Evolutionary conservation across 1,140 invertebrate genomes (phyloP), one percentile per base, ranked within the genome.

Genomic region (Tigriopus japonicus): DNA sequence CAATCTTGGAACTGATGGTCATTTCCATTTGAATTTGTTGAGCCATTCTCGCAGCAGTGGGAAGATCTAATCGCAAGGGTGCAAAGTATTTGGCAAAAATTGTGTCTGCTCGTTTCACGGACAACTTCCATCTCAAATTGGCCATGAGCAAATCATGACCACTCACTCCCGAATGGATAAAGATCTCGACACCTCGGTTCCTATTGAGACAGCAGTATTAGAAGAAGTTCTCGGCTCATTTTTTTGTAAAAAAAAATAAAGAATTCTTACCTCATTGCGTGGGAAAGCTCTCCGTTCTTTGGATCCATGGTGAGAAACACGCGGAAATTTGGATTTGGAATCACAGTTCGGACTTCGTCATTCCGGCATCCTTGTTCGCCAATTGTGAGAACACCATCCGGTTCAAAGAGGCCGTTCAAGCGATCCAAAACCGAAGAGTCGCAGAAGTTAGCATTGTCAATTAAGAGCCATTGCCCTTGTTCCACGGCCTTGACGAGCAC

Each of bases 371-470:
- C 93, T 68, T 89, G 79, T 75, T 98, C 95, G n/a, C 86, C 86
- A 45, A 99, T 80, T 24, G 80, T 82, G 0, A 99, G 74, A 10
- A 82, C 80, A 1, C 96, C 96, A 66, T 85, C 82, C 0, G 88
- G 87, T 75, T 99, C 96, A 64, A 99, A 76, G 1, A 98, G 75
- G 15, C 85, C 85, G 77, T 99, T 99, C 6, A 99, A 74, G 65
- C 96, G 78, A 74, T 99, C 96, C 64, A 99, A 74, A 12, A 99
- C 90, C 40, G 95, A 93, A 1, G 94, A 80, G 65, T 88, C 92
- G 71, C 94, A 98, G 23, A 96, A 80, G 75, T 99, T 98, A 0
- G 93, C 93, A 73, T 98, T 92, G 71, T 98, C 94, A 43, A 99
- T 76, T 10, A 97, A 73, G 7, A 98, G 71, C 93, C 93, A 97